Evolutionary conservation across 2,888 invertebrate species (phyloP).

Genomic region (Cephus runcator): DNA sequence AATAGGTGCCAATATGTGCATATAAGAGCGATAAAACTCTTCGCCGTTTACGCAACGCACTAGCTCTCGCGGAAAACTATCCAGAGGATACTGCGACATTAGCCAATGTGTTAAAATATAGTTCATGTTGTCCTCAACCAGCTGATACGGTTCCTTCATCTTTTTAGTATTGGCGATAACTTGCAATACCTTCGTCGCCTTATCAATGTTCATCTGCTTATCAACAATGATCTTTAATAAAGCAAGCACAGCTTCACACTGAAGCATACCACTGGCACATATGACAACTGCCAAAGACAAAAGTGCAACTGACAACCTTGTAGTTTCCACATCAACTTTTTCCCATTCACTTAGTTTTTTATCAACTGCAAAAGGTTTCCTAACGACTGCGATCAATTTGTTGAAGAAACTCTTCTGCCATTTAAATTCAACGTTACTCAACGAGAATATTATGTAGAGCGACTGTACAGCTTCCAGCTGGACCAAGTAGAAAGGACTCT

Average conservation of each 20-base stretch:
- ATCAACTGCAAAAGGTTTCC: constrained; percentile 62
- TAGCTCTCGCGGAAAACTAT: constrained; percentile 66
- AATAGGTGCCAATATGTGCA: constrained; percentile 62
- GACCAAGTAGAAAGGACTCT: constrained; percentile 61
- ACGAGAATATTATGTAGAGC: constrained; percentile 56
- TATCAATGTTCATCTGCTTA: constrained; percentile 66
- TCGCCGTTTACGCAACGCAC: constrained; percentile 59
- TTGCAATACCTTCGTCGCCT: constrained; percentile 66
- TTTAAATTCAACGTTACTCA: constrained; percentile 31
- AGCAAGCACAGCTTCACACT: constrained; percentile 68
- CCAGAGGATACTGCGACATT: constrained; percentile 56
- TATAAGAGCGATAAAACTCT: constrained; percentile 64
- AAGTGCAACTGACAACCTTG: constrained; percentile 70
- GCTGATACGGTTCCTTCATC: constrained; percentile 47
- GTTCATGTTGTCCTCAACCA: constrained; percentile 65
- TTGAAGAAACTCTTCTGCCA: constrained; percentile 55
- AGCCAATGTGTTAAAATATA: constrained; percentile 69
- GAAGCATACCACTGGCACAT: constrained; percentile 67
- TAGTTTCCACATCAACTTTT: constrained; percentile 69
- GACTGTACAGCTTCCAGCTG: constrained; percentile 62
- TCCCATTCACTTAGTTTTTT: constrained; percentile 60
- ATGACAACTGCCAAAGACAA: constrained; percentile 70
- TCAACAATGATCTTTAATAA: constrained; percentile 69
- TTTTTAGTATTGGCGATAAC: constrained; percentile 49
- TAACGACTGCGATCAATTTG: constrained; percentile 50